Base-by-base conservation (phyloP, 1,140 invertebrate genomes). In the Achroia grisella region DNA sequence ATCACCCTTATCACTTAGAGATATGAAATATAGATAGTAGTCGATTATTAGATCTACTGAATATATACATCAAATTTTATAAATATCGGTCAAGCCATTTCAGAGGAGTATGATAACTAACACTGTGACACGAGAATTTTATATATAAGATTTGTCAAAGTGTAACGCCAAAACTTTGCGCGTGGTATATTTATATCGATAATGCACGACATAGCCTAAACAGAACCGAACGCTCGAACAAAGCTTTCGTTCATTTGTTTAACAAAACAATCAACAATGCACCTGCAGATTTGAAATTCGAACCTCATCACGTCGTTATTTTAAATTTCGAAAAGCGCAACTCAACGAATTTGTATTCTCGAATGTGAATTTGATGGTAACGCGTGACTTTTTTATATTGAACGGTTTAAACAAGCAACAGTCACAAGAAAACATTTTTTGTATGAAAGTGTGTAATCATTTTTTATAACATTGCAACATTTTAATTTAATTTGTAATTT, bases 281-380 rank as follows among this genome's bases (percentile, higher is more conserved):
- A 44, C 42, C 42, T 44, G 42, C 33, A 23, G 23, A 36, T 36
- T 48, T 37, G 48, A 34, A 48, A 47, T 56, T 43, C 14, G 15
- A 31, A 56, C 29, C 47, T 9, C 23, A 14, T 43, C 49, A 56
- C 54, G 50, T 40, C 32, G 48, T 42, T 49, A 43, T 54, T 52
- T 62, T 61, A 37, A 65, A 68, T 62, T 62, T 59, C 48, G 51
- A 52, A 62, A 63, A 56, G 9, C 59, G 53, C 49, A 58, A 10
- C 8, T 41, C 29, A 27, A 6, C 36, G 11, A 46, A 44, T 56
- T 71, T 50, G 62, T 62, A 69, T 71, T 62, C 65, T 39, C 27
- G 44, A 58, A 48, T 43, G 58, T 39, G 15, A 17, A 47, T 54
- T 66, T 62, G 56, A 33, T 52, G 43, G 52, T 58, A 27, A 31